phyloP scores from a whole-genome alignment of 2,113 vertebrate genomes.

The Arenaria interpres region DNA sequence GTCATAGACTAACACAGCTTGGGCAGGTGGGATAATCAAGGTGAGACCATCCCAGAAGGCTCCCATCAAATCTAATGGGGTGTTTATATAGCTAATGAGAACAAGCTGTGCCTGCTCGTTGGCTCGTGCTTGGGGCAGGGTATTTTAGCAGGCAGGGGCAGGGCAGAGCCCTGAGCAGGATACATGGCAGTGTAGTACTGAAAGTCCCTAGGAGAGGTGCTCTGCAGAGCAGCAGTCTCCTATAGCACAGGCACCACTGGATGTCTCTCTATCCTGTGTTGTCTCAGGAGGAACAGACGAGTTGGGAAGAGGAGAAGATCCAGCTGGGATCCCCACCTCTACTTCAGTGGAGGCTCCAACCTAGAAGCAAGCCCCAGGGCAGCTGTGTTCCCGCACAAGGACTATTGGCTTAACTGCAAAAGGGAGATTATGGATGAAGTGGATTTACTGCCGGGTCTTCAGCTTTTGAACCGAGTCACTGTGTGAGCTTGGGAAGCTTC shows the following conservation, averaged over 20 bases:
- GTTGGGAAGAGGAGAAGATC: neutral
- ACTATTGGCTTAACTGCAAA: neutral
- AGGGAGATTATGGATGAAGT: neutral
- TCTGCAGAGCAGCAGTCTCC: neutral
- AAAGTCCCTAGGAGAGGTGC: accelerated
- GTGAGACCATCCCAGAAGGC: neutral
- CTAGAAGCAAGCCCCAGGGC: neutral
- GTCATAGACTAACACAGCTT: neutral
- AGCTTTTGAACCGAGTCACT: neutral
- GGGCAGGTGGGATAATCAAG: neutral
- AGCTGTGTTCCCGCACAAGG: accelerated
- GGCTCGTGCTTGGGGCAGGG: neutral
- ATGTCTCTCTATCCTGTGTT: accelerated
- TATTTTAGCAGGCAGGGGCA: neutral
- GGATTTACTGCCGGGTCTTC: neutral
- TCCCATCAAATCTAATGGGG: neutral
- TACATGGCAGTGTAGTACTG: accelerated
- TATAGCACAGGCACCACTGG: accelerated
- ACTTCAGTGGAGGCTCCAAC: neutral
- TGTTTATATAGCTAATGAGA: neutral
- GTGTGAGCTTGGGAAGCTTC: neutral
- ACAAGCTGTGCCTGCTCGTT: neutral
- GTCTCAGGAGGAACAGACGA: neutral
- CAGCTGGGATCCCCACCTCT: neutral
- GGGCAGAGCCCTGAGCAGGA: accelerated